Conservation (phyloP, 2,888 invertebrate genomes). For the Andrena camellia region DNA sequence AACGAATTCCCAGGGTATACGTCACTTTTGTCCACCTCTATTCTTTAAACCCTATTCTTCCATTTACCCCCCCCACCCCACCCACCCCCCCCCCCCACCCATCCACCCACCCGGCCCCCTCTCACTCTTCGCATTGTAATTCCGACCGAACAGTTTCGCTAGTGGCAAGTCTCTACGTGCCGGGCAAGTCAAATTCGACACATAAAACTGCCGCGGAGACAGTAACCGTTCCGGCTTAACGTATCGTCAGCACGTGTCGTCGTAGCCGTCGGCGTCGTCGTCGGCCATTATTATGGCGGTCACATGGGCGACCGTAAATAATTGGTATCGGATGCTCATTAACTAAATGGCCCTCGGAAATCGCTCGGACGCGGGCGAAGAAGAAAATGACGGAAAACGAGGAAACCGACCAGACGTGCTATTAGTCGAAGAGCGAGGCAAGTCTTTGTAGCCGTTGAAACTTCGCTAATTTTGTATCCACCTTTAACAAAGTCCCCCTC, state of each 20-base stretch:
- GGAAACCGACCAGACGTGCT: constrained; percentile 27
- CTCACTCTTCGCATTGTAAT: constrained; percentile 81
- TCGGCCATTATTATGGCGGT: constrained; percentile 64
- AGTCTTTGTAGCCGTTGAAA: constrained; percentile 39
- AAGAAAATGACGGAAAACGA: constrained; percentile 30
- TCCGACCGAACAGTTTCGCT: constrained; percentile 83
- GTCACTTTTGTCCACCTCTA: constrained; percentile 58
- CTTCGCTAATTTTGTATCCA: constrained; percentile 41
- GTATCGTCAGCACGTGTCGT: constrained; percentile 84
- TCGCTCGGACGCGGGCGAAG: constrained; percentile 13
- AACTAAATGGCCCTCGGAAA: constrained; percentile 63
- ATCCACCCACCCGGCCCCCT: too few species aligned
- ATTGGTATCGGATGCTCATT: constrained; percentile 78
- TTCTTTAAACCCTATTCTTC: constrained; percentile 60
- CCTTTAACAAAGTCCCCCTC: constrained; percentile 24
- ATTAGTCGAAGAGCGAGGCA: constrained; percentile 39
- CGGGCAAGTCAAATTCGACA: constrained; percentile 84
- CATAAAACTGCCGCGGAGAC: constrained; percentile 84
- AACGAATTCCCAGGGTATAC: constrained; percentile 40
- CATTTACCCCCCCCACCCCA: constrained; percentile 53
- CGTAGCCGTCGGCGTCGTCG: constrained; percentile 62
- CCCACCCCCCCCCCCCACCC: too few species aligned
- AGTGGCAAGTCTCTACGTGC: constrained; percentile 84
- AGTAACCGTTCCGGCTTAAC: constrained; percentile 81
- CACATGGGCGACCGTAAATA: constrained; percentile 75